Evolutionary conservation across 1,140 invertebrate species (phyloP).

Genomic region (Oryctes rhinoceros): DNA sequence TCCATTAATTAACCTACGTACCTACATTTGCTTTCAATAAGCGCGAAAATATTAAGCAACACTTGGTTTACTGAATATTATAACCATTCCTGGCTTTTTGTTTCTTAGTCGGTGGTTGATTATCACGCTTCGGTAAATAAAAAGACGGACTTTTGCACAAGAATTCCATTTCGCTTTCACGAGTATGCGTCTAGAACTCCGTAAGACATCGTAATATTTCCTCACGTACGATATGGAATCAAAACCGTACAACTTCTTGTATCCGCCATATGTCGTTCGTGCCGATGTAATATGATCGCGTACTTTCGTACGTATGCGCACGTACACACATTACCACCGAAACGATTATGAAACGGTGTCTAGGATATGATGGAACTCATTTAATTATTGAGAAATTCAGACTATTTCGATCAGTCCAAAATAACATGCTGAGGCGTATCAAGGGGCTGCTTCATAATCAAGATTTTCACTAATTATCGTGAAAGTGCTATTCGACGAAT

Average conservation of each 20-base stretch:
- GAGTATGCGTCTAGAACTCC: neutral
- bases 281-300: neutral
- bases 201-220: constrained; percentile 3
- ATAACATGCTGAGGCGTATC: neutral
- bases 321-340: neutral
- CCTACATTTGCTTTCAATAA: neutral
- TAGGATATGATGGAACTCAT: neutral
- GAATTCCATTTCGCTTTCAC: constrained; percentile 40
- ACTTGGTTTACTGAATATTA: neutral
- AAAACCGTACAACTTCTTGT: neutral
- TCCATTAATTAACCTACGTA: constrained; percentile 2
- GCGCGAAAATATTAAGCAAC: neutral
- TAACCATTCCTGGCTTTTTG: neutral
- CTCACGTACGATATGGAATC: neutral
- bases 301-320: neutral
- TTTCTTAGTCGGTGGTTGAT: neutral
- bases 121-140: constrained; percentile 10
- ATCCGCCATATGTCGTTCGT: constrained; percentile 8
- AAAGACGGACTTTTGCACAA: constrained; percentile 27
- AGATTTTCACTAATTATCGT: constrained; percentile 4
- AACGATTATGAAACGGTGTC: neutral
- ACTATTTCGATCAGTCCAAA: neutral
- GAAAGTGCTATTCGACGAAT: neutral
- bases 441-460: neutral
- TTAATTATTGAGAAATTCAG: neutral